These are phyloP conservation scores for Cromileptes altivelis DNA, from an alignment of 2,113 vertebrate species.

Conservation along the genomic window DNA sequence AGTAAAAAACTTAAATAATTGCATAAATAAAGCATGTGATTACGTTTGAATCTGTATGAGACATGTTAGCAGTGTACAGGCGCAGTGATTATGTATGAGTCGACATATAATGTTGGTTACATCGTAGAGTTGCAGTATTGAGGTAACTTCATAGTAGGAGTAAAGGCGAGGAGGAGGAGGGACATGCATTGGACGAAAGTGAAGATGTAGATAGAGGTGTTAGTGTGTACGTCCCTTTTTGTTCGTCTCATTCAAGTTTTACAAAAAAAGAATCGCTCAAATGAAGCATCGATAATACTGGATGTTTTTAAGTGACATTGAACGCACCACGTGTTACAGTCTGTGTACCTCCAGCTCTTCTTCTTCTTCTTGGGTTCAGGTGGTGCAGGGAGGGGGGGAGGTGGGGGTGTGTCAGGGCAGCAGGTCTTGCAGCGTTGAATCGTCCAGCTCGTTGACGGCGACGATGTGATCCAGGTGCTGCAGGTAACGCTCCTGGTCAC, in stretches of 20 bases:
- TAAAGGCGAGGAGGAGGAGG: constrained; percentile 16
- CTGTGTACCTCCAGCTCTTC: not conserved
- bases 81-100: constrained; percentile 37
- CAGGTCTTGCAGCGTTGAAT: constrained; percentile 87
- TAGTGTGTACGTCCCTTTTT: constrained; percentile 61
- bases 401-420: constrained; percentile 83
- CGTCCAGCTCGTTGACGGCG: constrained; percentile 90
- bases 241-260: constrained; percentile 68
- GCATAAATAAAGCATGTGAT: constrained; percentile 76
- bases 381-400: too few species aligned
- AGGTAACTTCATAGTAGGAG: constrained; percentile 67
- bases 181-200: constrained; percentile 62
- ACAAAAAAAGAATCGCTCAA: constrained; percentile 13
- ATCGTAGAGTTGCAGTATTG: constrained; percentile 48
- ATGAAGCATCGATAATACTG: constrained; percentile 45
- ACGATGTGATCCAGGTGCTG: constrained; percentile 94
- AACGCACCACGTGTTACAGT: constrained; percentile 9
- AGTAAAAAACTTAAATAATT: constrained; percentile 73
- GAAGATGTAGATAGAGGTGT: constrained; percentile 56
- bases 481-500: constrained; percentile 90
- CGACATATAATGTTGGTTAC: constrained; percentile 62
- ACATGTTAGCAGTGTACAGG: constrained; percentile 44
- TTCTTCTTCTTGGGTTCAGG: not conserved
- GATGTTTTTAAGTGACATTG: constrained; percentile 13
- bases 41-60: constrained; percentile 52